Base-by-base conservation (phyloP, 2,113 vertebrate species). In the Podarcis cretensis region DNA sequence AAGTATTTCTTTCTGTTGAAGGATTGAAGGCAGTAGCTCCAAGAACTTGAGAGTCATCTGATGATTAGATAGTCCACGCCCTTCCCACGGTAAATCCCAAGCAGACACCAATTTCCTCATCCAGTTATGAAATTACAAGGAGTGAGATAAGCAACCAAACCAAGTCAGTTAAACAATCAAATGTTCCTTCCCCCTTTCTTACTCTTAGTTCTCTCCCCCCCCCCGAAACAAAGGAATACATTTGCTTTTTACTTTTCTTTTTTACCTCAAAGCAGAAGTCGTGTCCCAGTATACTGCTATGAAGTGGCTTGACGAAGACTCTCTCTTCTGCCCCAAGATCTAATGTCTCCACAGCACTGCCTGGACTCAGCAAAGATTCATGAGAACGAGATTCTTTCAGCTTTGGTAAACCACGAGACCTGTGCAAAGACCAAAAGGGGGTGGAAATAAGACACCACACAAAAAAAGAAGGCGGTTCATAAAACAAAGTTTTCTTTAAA, bases 251-350 rank as follows among this genome's bases (percentile, higher is more conserved):
- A 57, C n/a, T 14, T 79, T 37, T 2, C 37, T 37, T 63, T 86
- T 63, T 92, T 94, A 99, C 99, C 98, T 99, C 99, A 90, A 99
- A 99, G 96, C 99, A 99, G 96, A 98, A 99, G 94, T 99, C 98
- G 93, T 98, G 98, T 74, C 98, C 99, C 83, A 99, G 97, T 87
- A 99, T 97, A 89, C 99, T 99, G 96, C 97, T 98, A 95, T 99
- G 99, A 68, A 99, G 97, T 2, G 98, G 98, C 89, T 98, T 99
- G 93, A 99, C 96, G 37, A 97, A 95, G 18, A 99, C 98, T 3
- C 98, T 97, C 66, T 99, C 98, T 92, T 98, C 98, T 94, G 97
- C 95, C 1, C 96, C 97, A 4, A 99, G 97, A 93, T 99, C 98
- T 94, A 99, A 95, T 66, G 98, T 97, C 94, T 99, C 99, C 81